Conservation (phyloP, 2,113 vertebrate species). For the Macquaria ambigua region DNA sequence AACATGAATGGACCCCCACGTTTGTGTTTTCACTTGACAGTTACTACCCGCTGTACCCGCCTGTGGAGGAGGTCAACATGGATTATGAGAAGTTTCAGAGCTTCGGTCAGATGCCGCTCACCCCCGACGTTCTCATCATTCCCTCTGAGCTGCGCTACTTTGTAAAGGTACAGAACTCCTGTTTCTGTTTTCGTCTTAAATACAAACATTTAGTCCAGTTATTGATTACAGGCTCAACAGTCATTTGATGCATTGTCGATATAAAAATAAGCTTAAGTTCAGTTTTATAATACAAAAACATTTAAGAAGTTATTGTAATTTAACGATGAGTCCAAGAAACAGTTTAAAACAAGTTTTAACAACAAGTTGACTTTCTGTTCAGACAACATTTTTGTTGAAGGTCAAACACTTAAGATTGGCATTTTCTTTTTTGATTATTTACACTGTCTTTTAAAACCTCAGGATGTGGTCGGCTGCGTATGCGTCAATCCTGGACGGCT, state of each 20-base stretch:
- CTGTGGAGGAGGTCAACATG: conserved; percentile 90
- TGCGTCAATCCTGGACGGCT: conserved; percentile 94
- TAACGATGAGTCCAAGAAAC: too few species aligned
- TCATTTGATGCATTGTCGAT: not conserved
- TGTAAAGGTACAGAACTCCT: conserved; percentile 85
- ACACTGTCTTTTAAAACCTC: not conserved
- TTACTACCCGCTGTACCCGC: conserved; percentile 93
- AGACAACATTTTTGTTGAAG: too few species aligned
- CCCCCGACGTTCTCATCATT: conserved; percentile 88
- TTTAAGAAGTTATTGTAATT: too few species aligned
- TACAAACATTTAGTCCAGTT: not conserved
- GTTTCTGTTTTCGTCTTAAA: not conserved
- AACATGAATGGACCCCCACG: not conserved
- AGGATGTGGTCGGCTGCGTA: conserved; percentile 92
- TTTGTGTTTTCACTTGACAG: conserved; percentile 69
- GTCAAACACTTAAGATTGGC: not conserved
- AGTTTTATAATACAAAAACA: too few species aligned
- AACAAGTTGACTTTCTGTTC: too few species aligned
- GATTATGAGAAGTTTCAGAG: conserved; percentile 89
- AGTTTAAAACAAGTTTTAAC: too few species aligned
- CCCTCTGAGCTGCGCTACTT: conserved; percentile 95
- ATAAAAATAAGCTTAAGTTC: not conserved
- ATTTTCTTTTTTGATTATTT: not conserved
- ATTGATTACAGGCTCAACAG: not conserved
- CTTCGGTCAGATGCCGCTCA: conserved; percentile 84